Conservation (phyloP, 2,888 invertebrate species). For the Caenorhabditis imperialis region DNA sequence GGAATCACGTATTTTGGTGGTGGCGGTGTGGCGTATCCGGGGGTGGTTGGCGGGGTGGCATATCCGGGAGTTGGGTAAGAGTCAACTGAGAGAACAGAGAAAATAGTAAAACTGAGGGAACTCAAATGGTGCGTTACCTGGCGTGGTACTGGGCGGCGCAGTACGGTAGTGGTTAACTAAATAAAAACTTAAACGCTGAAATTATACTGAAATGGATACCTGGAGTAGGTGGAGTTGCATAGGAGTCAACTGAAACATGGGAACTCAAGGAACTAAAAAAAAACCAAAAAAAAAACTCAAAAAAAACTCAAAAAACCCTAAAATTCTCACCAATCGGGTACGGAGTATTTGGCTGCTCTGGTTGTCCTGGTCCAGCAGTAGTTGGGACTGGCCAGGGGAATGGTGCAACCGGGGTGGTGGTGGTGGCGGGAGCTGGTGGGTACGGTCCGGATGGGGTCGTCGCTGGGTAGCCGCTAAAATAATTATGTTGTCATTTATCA, state of each 20-base stretch:
- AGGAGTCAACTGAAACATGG: not conserved
- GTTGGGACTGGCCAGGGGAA: not conserved
- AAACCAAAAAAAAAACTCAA: no score
- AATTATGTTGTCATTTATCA: not conserved
- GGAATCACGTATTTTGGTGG: conserved; percentile 10
- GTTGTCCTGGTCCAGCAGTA: not conserved
- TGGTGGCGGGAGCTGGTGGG: not conserved
- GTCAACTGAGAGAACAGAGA: conserved; percentile 4
- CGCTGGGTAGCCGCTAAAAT: conserved; percentile 13
- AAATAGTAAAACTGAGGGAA: conserved; percentile 9
- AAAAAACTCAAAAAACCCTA: no score
- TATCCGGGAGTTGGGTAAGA: conserved; percentile 1
- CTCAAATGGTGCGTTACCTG: not conserved
- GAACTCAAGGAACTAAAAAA: no score
- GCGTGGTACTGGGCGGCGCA: not conserved
- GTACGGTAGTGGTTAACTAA: no score
- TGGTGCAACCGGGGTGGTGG: not conserved
- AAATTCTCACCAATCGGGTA: conserved; percentile 1
- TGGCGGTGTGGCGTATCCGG: not conserved
- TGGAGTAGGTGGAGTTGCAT: conserved; percentile 2
- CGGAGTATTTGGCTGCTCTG: no score
- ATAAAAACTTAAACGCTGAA: no score
- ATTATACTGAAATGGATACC: no score
- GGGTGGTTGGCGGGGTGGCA: not conserved
- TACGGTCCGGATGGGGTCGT: not conserved